Base-by-base conservation (phyloP, 1,140 invertebrate species). In the Coboldia fuscipes region DNA sequence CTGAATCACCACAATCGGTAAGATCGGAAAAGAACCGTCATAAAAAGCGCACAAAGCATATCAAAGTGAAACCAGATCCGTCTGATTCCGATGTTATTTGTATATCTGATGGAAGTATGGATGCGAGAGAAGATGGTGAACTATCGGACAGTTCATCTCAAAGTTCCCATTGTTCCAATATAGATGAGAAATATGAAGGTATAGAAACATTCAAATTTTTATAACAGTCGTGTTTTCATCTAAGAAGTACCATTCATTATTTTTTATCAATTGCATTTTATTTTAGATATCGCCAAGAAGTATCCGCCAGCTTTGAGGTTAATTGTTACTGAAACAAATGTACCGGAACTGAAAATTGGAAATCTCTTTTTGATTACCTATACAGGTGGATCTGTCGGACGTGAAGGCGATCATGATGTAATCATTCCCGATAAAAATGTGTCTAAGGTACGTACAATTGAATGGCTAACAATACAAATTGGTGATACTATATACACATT, bases 231-330 rank as follows among this genome's bases (percentile, higher is more conserved):
- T n/a, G n/a, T 24, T 24, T 24, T 24, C 23, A 24, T 24, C 23
- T 7, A 7, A n/a, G 23, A 24, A 24, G 7, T 24, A 7, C 7
- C 7, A 24, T 27, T 26, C 21, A 35, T 16, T 19, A 26, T 9
- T n/a, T 17, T 16, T 27, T 29, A n/a, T n/a, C n/a, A n/a, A n/a
- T n/a, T n/a, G n/a, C n/a, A 38, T 41, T 35, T 43, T 32, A 31
- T 65, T 65, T 5, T 50, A 80, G 76, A 80, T 50, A 49, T 75
- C 30, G 65, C 68, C 1, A 72, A 69, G 49, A 63, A 62, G 28
- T 81, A 76, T 59, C 79, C 83, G 9, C 84, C 86, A 0, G 88
- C 83, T 42, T 75, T 93, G 53, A 62, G 88, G 15, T 63, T 86
- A n/a, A 77, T 92, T 35, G 75, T 92, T 0, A 67, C 71, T 41